Percentiles rank a stretch among this genome's conserved stretches.
Conservation (phyloP, 2,888 invertebrate genomes). For the Aricia artaxerxes region DNA sequence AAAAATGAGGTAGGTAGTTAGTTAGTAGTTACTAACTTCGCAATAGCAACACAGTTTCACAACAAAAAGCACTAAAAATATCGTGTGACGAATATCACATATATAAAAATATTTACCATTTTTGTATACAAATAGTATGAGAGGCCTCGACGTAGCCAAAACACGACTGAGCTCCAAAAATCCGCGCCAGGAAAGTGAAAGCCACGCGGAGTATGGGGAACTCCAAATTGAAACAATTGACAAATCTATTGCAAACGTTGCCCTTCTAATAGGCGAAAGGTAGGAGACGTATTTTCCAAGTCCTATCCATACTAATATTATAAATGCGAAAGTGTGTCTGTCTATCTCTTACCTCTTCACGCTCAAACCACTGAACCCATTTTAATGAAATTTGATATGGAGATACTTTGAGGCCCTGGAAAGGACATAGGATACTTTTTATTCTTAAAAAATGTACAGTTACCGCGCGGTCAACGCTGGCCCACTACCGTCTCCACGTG, state of each 20-base stretch:
- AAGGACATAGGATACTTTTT: too few relatives aligned
- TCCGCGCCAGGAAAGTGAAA: neutral
- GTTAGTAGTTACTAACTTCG: neutral
- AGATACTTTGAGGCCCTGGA: too few relatives aligned
- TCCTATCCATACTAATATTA: neutral
- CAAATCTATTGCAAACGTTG: neutral
- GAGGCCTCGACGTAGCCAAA: constrained; percentile 42
- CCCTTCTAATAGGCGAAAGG: neutral
- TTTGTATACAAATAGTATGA: constrained; percentile 34
- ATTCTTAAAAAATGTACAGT: too few relatives aligned
- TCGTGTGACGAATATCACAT: neutral
- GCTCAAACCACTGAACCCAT: too few relatives aligned
- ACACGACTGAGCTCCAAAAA: constrained; percentile 44
- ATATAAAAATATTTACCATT: constrained; percentile 49
- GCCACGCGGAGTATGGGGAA: neutral
- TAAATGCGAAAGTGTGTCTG: too few relatives aligned
- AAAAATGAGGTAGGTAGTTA: neutral
- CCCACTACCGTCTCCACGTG: too few relatives aligned
- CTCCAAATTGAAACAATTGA: constrained; percentile 9
- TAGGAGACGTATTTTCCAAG: neutral
- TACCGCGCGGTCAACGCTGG: too few relatives aligned
- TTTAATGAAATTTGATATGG: too few relatives aligned
- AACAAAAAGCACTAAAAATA: neutral
- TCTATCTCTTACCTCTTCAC: too few relatives aligned
- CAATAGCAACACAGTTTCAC: neutral